Conservation (phyloP, 2,797 vertebrate genomes). For the Gallirallus australis region DNA sequence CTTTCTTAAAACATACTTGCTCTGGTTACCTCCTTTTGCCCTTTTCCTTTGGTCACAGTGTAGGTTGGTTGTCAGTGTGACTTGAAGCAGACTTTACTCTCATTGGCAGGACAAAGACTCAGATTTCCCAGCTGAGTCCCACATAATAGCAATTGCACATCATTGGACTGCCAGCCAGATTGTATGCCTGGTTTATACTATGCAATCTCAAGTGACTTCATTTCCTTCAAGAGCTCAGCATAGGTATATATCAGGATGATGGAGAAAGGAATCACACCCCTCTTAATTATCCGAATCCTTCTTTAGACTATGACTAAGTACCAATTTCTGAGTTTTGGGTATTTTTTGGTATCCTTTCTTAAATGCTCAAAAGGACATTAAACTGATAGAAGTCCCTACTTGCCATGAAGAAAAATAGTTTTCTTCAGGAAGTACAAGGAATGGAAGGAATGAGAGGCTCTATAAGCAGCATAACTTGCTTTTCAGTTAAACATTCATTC, state of each 20-base stretch:
- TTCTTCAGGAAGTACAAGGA: background rate
- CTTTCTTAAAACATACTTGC: background rate
- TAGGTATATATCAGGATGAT: background rate
- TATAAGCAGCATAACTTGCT: background rate
- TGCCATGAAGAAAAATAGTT: background rate
- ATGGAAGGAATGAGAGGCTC: background rate
- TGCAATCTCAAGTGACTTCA: background rate
- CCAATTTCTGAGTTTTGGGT: background rate
- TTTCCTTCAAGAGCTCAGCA: background rate
- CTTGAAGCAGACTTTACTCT: background rate
- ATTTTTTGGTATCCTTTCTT: background rate
- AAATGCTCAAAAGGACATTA: background rate
- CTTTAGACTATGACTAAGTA: background rate
- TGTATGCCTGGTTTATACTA: background rate
- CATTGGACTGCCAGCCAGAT: background rate
- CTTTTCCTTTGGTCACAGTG: background rate
- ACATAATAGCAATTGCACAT: background rate
- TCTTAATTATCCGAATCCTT: background rate
- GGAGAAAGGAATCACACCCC: background rate
- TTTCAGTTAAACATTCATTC: background rate
- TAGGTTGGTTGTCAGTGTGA: background rate
- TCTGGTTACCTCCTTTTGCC: background rate
- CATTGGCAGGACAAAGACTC: background rate
- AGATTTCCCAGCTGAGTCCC: accelerated
- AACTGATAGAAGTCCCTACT: background rate